Evolutionary conservation across 1,140 invertebrate species (phyloP).

Genomic region (Asbolus verrucosus): DNA sequence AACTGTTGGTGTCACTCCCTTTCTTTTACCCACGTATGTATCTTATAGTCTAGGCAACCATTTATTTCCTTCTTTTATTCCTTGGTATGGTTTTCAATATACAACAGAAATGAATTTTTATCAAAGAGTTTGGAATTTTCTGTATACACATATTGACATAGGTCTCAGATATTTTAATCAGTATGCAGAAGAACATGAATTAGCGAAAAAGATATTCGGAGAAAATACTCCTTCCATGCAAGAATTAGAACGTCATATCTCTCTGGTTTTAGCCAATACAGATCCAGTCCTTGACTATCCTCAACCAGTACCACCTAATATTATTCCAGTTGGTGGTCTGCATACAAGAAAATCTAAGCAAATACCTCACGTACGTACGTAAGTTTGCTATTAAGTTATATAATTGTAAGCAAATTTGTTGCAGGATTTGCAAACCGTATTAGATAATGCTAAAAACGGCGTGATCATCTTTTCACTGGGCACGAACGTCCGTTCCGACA

Average conservation of each 20-base stretch:
- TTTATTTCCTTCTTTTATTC: slow-evolving; percentile 7
- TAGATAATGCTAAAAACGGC: slow-evolving; percentile 63
- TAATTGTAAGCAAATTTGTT: neutral
- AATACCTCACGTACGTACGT: slow-evolving; percentile 59
- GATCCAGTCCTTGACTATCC: slow-evolving; percentile 64
- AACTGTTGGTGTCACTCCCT: slow-evolving; percentile 14
- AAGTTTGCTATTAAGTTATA: neutral
- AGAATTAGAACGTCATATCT: slow-evolving; percentile 27
- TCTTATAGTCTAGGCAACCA: slow-evolving; percentile 31
- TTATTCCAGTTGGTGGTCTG: slow-evolving; percentile 71
- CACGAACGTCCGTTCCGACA: slow-evolving; percentile 61
- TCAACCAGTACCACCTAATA: slow-evolving; percentile 62
- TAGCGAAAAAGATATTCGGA: slow-evolving; percentile 16
- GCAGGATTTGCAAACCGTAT: slow-evolving; percentile 48
- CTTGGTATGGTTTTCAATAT: slow-evolving; percentile 13
- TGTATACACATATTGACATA: neutral
- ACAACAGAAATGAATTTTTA: slow-evolving; percentile 16
- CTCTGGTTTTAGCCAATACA: slow-evolving; percentile 23
- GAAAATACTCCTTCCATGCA: slow-evolving; percentile 23
- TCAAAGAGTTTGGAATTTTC: slow-evolving; percentile 19
- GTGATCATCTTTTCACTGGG: slow-evolving; percentile 67
- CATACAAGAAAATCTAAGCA: slow-evolving; percentile 64
- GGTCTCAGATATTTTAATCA: neutral
- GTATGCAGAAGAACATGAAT: slow-evolving; percentile 1
- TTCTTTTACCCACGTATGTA: slow-evolving; percentile 30